These are phyloP conservation scores for Caranx melampygus DNA, from an alignment of 2,113 vertebrate species.

Conservation along the genomic window DNA sequence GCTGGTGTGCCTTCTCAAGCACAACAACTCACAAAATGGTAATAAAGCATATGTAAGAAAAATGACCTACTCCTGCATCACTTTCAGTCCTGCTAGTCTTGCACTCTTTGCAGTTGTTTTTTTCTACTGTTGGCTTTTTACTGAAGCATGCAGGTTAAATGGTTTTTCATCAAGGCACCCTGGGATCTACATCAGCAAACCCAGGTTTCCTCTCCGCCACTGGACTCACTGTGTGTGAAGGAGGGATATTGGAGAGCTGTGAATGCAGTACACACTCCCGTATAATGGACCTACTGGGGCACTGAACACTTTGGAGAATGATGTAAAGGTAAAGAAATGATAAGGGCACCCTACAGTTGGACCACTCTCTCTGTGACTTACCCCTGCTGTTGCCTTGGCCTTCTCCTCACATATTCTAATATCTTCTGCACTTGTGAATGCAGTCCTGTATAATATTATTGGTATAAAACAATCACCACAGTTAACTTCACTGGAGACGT, in stretches of 20 bases:
- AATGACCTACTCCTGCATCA: slow-evolving; percentile 60
- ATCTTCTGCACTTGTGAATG: not conserved
- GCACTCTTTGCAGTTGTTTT: slow-evolving; percentile 54
- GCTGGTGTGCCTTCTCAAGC: slow-evolving; percentile 31
- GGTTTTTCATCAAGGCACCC: slow-evolving; percentile 78
- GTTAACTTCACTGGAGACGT: not conserved
- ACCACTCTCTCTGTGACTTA: not conserved
- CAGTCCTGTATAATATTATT: slow-evolving; percentile 4
- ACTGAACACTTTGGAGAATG: slow-evolving; percentile 28
- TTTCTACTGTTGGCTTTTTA: slow-evolving; percentile 67
- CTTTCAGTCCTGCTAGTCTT: slow-evolving; percentile 60
- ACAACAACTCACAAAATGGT: slow-evolving; percentile 13
- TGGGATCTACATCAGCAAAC: slow-evolving; percentile 82
- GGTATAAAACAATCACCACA: not conserved
- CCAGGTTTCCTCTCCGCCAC: slow-evolving; percentile 41
- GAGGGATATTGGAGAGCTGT: slow-evolving; percentile 27
- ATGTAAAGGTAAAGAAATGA: slow-evolving; percentile 23
- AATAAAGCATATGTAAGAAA: slow-evolving; percentile 45
- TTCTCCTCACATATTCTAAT: slow-evolving; percentile 6
- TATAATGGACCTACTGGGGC: slow-evolving; percentile 55
- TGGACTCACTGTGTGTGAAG: slow-evolving; percentile 42
- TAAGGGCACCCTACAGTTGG: not conserved
- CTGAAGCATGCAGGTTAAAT: slow-evolving; percentile 77
- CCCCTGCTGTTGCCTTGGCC: slow-evolving; percentile 11
- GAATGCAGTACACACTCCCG: slow-evolving; percentile 31